Evolutionary conservation across 2,888 invertebrate genomes (phyloP), one percentile per base, ranked within the genome.

Genomic region (Omphaloscelis lunosa): DNA sequence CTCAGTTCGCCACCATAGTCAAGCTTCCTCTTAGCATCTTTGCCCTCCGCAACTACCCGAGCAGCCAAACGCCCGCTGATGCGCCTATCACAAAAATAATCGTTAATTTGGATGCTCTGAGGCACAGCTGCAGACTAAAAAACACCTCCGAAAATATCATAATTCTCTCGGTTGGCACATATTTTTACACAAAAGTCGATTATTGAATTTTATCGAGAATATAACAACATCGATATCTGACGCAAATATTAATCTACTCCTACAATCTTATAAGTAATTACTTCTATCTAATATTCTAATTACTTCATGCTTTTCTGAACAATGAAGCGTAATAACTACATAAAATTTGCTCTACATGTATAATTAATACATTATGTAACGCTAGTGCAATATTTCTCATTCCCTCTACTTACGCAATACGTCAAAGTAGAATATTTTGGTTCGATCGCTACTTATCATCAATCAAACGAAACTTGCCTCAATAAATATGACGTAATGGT

Each of bases 61-160:
- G 95, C 94, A 0, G 94, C 96, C 72, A 96, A 81, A 15, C 96
- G 94, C 11, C 96, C 96, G 80, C 96, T 96, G 27, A 96, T 92
- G 75, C 96, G 96, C 91, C 96, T 96, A 87, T 11, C 82, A 80
- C 48, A 58, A 82, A 68, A 61, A 74, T 23, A 45, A 72, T 27
- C 27, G 65, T 80, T 56, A 39, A 34, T 53, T 62, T 45, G 3
- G 58, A 17, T n/a, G 53, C 15, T 27, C 20, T 48, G 9, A 20
- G 12, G 12, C 23, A 63, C 15, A 41, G 34, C 34, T 34, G 34
- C 34, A 8, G 2, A 29, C 67, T 5, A 39, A 71, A 15, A 15
- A 23, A n/a, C n/a, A 12, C 17, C 23, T 67, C 29, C 15, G 2
- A 48, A 67, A 34, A 48, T 8, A 12, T 17, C 29, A 12, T n/a